Conservation (phyloP, 1,140 invertebrate species). For the Schlechtendalia chinensis region DNA sequence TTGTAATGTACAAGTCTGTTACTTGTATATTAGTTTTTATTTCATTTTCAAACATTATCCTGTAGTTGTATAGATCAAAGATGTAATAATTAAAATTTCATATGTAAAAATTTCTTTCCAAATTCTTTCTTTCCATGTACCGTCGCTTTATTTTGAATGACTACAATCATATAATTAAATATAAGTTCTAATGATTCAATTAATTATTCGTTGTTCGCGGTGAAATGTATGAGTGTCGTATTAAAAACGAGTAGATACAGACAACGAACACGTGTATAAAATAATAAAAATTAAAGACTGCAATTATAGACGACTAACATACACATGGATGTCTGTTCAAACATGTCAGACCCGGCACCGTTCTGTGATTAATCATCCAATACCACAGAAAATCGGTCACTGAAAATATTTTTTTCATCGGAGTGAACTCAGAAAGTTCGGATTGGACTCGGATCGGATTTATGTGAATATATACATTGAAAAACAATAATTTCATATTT, state of each 20-base stretch:
- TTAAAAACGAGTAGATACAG: background rate
- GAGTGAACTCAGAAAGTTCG: background rate
- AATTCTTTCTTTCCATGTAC: background rate
- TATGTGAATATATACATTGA: background rate
- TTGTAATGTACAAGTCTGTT: no score
- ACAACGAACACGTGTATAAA: background rate
- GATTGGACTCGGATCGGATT: background rate
- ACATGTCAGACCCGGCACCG: background rate
- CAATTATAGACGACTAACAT: background rate
- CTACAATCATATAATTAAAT: slow-evolving; percentile 6
- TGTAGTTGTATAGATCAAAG: no score
- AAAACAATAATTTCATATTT: background rate
- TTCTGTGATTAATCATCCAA: background rate
- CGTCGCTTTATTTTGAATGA: slow-evolving; percentile 10
- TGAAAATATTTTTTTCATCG: background rate
- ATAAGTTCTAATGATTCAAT: background rate
- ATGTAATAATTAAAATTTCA: no score
- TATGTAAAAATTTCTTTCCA: no score
- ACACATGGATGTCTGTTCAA: background rate
- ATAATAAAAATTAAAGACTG: background rate
- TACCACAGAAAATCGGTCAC: background rate
- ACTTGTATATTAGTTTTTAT: no score
- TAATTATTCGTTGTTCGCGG: background rate
- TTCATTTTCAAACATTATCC: no score
- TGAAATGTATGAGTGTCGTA: background rate